Evolutionary conservation across 2,797 vertebrate genomes (phyloP).

Genomic region (Columba guinea): DNA sequence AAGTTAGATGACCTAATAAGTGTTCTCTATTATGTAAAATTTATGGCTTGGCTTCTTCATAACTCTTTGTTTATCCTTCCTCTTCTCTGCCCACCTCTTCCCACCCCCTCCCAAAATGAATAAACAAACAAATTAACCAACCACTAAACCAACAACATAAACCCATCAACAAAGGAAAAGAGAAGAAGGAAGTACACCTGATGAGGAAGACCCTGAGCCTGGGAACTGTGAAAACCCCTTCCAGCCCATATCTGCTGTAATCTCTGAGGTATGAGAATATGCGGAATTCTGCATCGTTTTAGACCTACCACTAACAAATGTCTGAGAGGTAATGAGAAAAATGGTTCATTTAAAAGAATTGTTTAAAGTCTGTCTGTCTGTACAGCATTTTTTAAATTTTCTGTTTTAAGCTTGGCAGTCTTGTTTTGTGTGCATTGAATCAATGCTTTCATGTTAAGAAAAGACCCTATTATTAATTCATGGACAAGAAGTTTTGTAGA

Average conservation of each 20-base stretch:
- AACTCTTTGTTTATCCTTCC: not conserved
- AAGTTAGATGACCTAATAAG: not conserved
- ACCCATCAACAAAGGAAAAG: constrained; percentile 77
- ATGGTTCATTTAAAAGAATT: not conserved
- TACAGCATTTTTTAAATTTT: not conserved
- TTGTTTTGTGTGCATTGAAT: not conserved
- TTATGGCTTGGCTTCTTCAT: not conserved
- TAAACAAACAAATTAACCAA: not conserved
- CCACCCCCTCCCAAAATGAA: not conserved
- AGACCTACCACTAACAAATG: not conserved
- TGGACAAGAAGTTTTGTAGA: not conserved
- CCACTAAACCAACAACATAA: not conserved
- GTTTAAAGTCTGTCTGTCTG: not conserved
- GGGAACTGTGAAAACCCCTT: constrained; percentile 77
- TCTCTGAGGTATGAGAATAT: constrained; percentile 80
- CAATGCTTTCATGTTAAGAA: not conserved
- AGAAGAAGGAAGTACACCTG: constrained; percentile 77
- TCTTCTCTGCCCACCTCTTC: not conserved
- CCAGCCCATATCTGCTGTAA: constrained; percentile 83
- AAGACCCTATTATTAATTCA: not conserved
- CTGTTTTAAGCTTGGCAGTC: not conserved
- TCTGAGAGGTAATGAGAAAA: not conserved
- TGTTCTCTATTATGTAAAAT: not conserved
- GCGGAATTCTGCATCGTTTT: not conserved
- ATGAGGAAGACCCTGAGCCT: constrained; percentile 73